Base-by-base conservation (phyloP, 2,797 vertebrate genomes). In the Steatocranus sp. region DNA sequence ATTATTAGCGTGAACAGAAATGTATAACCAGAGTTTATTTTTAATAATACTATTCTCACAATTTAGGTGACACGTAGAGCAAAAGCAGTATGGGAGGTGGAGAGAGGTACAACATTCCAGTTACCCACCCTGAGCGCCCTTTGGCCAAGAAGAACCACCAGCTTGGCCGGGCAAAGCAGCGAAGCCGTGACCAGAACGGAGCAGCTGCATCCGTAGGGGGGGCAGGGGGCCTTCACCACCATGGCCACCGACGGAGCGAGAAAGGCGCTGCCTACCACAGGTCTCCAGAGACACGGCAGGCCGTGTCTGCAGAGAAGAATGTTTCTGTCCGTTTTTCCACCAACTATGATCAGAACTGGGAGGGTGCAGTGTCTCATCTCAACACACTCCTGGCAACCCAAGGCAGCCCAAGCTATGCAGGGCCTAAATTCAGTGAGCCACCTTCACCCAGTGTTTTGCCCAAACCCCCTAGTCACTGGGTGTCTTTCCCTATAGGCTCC, bases 391-490 rank as follows among this genome's bases (percentile, higher is more conserved):
- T 99, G 93, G 94, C 95, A 58, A 87, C 96, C 86, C 97, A 97
- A 85, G 95, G 96, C 83, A 97, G 95, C 87, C 97, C 98, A 46
- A 97, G 97, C 94, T 99, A 99, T 43, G 98, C 98, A 20, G 98
- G 98, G 89, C 97, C 98, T 61, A 99, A 99, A 93, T 99, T 99
- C 90, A 99, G 98, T 7, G 98, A 99, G 94, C 98, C 98, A 0
- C 98, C 98, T 50, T 98, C 97, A 48, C 98, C 98, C 77, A 99
- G 98, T 88, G 97, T 99, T 88, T 96, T 99, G 89, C 98, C 98
- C 77, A 98, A 98, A 83, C 98, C 98, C 75, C 98, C 98, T 8
- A 99, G 98, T 89, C 98, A 99, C 93, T 99, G 98, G 98, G 97
- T 99, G 87, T 96, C 97, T 49, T 97, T 98, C 92, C 95, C 97